These are phyloP conservation scores for Archips crataeganus DNA, from an alignment of 2,888 invertebrate genomes.

Conservation along the genomic window DNA sequence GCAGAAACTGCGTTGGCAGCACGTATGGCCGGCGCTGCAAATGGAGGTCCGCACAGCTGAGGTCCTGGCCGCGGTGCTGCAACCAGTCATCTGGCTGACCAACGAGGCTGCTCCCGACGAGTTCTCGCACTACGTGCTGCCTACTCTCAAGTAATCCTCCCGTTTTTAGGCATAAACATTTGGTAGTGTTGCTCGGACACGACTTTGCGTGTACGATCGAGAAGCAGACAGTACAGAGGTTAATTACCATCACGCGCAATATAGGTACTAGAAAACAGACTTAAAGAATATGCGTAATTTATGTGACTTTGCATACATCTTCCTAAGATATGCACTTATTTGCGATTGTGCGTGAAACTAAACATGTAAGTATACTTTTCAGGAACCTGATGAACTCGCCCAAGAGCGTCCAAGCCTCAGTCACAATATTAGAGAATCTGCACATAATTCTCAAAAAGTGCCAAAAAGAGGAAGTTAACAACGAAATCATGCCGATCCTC, in stretches of 20 bases:
- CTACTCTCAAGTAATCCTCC: slow-evolving; percentile 90
- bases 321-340: too few relatives aligned
- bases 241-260: too few relatives aligned
- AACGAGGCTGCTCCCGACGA: slow-evolving; percentile 92
- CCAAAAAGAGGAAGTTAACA: slow-evolving; percentile 90
- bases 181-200: too few relatives aligned
- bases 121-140: slow-evolving; percentile 92
- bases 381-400: slow-evolving; percentile 91
- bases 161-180: neutral
- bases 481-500: slow-evolving; percentile 94
- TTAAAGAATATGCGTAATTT: too few relatives aligned
- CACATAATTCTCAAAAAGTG: slow-evolving; percentile 96
- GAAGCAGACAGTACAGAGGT: too few relatives aligned
- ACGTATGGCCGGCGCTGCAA: slow-evolving; percentile 95
- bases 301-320: too few relatives aligned
- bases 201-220: too few relatives aligned
- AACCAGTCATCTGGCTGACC: slow-evolving; percentile 93
- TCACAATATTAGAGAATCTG: slow-evolving; percentile 95
- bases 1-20: slow-evolving; percentile 98
- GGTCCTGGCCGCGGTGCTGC: slow-evolving; percentile 93
- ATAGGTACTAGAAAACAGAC: too few relatives aligned
- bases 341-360: neutral
- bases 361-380: slow-evolving; percentile 50
- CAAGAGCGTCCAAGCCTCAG: slow-evolving; percentile 94
- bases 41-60: slow-evolving; percentile 94